Base-by-base conservation (phyloP, 1,140 invertebrate species). In the Drosophila grimshawi region DNA sequence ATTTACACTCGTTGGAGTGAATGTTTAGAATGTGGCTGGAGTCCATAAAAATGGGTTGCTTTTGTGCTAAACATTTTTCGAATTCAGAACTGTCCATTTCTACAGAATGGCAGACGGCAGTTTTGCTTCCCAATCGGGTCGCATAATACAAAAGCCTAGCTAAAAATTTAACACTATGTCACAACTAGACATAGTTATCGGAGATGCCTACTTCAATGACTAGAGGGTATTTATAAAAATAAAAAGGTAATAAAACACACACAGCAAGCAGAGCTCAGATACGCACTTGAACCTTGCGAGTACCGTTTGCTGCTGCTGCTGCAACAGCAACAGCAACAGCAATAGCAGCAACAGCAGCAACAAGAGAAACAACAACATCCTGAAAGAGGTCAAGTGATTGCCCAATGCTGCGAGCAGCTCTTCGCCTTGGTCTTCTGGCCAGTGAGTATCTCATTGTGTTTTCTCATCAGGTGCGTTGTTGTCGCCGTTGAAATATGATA, bases 321-420 rank as follows among this genome's bases (percentile, higher is more conserved):
- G 33, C 49, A 53, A 11, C 67, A 67, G 37, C 48, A 55, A 48
- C 67, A 52, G 3, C 61, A 48, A 33, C 45, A 43, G 0, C 63
- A 48, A 41, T 60, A 43, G 10, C 46, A 56, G 3, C 59, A 60
- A 4, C 43, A 53, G 8, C 57, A 39, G 0, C 46, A 45, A 0
- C 56, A 67, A 29, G 59, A 60, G 3, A 61, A 78, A 77, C 82
- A 88, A 89, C 85, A 89, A 86, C 78, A 89, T 89, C 85, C 85
- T 89, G 85, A 89, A 89, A 89, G 86, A 89, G 85, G 85, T 89
- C 85, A 89, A 89, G 80, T 81, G 78, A 88, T 88, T 88, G 80
- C 70, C 75, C 85, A 86, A 86, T 82, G 63, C 48, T 74, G 76
- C 52, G 45, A 29, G 37, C 43, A 45, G 19, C 30, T 51, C 64